These are phyloP conservation scores for Belgica antarctica DNA, from an alignment of 2,888 invertebrate genomes.

Conservation along the genomic window DNA sequence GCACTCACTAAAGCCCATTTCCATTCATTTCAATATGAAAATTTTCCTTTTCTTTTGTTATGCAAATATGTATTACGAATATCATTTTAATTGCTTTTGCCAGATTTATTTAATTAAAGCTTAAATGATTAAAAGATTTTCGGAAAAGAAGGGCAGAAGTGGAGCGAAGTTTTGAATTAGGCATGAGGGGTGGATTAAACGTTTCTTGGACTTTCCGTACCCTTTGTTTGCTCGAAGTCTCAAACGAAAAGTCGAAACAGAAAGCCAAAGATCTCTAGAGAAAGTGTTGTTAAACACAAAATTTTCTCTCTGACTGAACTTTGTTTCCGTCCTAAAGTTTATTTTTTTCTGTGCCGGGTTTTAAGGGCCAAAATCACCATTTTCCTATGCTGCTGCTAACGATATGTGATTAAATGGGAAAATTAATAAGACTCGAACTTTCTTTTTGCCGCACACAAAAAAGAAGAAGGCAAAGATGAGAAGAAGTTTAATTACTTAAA, in stretches of 20 bases:
- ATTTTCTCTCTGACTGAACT: constrained; percentile 5
- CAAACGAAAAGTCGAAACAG: too few species aligned
- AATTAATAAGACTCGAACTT: constrained; percentile 3
- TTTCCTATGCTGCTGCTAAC: neutral
- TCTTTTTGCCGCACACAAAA: too few species aligned
- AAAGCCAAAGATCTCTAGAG: neutral
- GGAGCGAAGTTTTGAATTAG: neutral
- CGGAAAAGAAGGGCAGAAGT: neutral
- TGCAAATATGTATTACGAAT: too few species aligned
- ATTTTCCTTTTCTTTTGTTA: too few species aligned
- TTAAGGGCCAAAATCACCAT: neutral
- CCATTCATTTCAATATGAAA: too few species aligned
- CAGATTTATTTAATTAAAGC: constrained; percentile 38
- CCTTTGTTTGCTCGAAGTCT: constrained; percentile 1
- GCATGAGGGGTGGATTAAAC: neutral
- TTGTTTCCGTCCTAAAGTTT: neutral
- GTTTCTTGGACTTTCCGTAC: neutral
- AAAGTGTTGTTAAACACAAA: neutral
- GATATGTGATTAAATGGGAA: constrained; percentile 31
- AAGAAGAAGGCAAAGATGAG: too few species aligned
- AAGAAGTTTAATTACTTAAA: constrained; percentile 42
- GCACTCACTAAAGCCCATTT: too few species aligned
- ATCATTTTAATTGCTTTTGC: constrained; percentile 11
- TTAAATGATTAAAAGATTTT: constrained; percentile 38
- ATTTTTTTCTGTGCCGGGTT: neutral